phyloP scores from a whole-genome alignment of 2,113 vertebrate genomes.

The Hystrix cristata region DNA sequence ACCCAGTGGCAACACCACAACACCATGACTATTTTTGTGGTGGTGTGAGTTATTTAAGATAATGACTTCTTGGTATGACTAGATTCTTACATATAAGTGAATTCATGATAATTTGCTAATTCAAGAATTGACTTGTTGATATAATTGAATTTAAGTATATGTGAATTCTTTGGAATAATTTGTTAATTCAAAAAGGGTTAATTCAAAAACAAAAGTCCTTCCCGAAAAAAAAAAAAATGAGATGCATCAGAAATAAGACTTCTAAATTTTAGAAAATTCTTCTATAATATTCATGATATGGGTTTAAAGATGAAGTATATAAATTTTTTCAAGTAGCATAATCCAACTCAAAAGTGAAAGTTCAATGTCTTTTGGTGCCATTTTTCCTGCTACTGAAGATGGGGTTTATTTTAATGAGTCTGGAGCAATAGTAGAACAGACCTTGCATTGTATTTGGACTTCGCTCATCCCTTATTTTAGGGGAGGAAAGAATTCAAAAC shows the following conservation, averaged over 20 bases:
- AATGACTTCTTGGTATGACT: background rate
- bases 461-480: background rate
- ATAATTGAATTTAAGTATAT: background rate
- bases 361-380: background rate
- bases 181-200: background rate
- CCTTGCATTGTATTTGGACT: background rate
- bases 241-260: background rate
- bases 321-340: background rate
- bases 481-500: background rate
- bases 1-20: background rate
- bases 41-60: background rate
- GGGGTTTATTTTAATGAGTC: background rate
- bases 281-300: background rate
- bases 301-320: background rate
- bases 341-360: background rate
- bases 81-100: background rate
- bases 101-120: background rate
- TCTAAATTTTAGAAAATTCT: background rate
- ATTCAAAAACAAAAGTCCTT: background rate
- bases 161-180: background rate
- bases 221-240: background rate
- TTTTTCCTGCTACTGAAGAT: background rate
- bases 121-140: background rate
- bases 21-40: background rate
- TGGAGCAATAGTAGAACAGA: background rate